Conservation (phyloP, 2,113 vertebrate species). For the Halcyon malimbica region DNA sequence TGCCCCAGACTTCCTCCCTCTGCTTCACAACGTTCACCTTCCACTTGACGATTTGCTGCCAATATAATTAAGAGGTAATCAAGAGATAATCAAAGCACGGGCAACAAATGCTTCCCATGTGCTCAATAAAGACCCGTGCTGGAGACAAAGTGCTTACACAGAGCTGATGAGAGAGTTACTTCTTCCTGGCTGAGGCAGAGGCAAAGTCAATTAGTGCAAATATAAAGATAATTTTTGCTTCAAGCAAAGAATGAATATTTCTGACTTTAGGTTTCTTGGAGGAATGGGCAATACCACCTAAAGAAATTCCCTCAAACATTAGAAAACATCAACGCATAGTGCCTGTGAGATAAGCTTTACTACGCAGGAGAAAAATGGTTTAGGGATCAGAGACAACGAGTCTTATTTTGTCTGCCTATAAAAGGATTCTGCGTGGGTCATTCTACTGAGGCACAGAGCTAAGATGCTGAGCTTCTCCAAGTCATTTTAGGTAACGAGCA, state of each 20-base stretch:
- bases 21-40: neutral
- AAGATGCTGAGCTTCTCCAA: neutral
- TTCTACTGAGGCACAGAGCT: neutral
- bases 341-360: neutral
- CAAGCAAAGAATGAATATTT: neutral
- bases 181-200: slow-evolving; percentile 4
- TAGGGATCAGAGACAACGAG: neutral
- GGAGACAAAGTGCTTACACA: neutral
- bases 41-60: slow-evolving; percentile 12
- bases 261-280: neutral
- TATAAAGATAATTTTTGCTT: neutral
- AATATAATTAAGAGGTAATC: slow-evolving; percentile 68
- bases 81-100: slow-evolving; percentile 44
- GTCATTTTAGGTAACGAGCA: neutral
- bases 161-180: neutral
- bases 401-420: neutral
- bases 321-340: neutral
- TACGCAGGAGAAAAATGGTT: neutral
- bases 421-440: neutral
- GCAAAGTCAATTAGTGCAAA: slow-evolving; percentile 45
- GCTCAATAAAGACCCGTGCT: slow-evolving; percentile 18
- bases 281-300: neutral
- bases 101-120: slow-evolving; percentile 43
- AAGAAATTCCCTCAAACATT: neutral
- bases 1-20: neutral